phyloP scores from a whole-genome alignment of 2,797 vertebrate species.

The Crax fasciolata region DNA sequence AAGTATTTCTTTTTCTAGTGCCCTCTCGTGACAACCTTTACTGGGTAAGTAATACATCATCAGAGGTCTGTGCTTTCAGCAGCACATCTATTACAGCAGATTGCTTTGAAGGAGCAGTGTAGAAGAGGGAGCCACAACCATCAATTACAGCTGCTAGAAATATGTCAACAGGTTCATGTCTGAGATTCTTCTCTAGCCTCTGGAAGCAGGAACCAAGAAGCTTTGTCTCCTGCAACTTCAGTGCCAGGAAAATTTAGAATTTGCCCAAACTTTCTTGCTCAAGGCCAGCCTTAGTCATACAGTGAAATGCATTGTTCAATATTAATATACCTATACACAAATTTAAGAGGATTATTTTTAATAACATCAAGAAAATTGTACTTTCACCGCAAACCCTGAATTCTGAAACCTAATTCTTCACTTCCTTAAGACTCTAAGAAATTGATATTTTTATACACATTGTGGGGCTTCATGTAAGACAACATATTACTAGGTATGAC shows the following conservation, averaged over 20 bases:
- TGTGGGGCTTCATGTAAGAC: not conserved
- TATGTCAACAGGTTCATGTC: not conserved
- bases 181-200: not conserved
- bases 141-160: constrained; percentile 46
- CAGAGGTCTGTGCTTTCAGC: constrained; percentile 29
- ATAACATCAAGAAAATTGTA: not conserved
- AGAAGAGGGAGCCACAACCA: constrained; percentile 3
- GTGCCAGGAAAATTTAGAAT: not conserved
- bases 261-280: not conserved
- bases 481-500: not conserved
- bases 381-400: not conserved
- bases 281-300: not conserved
- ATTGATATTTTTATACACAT: not conserved
- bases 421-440: not conserved
- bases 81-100: constrained; percentile 23
- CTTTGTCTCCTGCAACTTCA: not conserved
- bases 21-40: constrained; percentile 34
- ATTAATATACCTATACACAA: not conserved
- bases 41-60: constrained; percentile 42
- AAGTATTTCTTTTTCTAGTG: constrained; percentile 47
- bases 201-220: not conserved
- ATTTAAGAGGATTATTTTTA: not conserved
- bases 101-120: constrained; percentile 8
- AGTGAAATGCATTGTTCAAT: not conserved
- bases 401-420: not conserved